Evolutionary conservation across 2,888 invertebrate genomes (phyloP), one percentile per base, ranked within the genome.

Genomic region (Oligia latruncula): DNA sequence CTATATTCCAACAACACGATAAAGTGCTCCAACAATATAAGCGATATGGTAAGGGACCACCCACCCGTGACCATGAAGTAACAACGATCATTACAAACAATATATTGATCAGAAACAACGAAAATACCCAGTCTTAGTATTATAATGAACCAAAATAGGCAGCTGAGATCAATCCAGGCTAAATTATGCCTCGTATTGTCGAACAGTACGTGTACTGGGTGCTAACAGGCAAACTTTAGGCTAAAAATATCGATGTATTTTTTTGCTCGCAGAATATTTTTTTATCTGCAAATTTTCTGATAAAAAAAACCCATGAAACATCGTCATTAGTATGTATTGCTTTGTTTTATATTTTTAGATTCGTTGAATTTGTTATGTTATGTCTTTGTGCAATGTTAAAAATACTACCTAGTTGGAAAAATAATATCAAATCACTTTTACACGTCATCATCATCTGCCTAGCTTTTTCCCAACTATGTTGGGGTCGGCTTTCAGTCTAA

Each of bases 161-260:
- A 71, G 15, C 72, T 67, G 2, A 66, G 71, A 84, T 78, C 62
- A 72, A 77, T 77, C 74, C 84, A 79, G 70, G 17, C 68, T 82
- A 80, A 87, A 82, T 64, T 79, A 89, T 84, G 74, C 80, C 76
- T 74, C 74, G 81, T 80, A 77, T 74, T 55, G 73, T 82, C 65
- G 71, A 67, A 60, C 71, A 77, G 46, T 20, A 73, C 89, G 88
- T 85, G 89, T 43, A 35, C 0, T 6, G 81, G 17, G 8, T 73
- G 40, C 60, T 13, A 68, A 84, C n/a, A 29, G 4, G 3, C 17
- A 29, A 13, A 58, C 13, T 72, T n/a, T 64, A 40, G 17, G 43
- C 73, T 81, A 75, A 79, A 82, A 72, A 81, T 84, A 75, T 66
- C 68, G 66, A 73, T 70, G n/a, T 74, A n/a, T 46, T 68, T 81